A percentile compares a stretch with the other conserved stretches of the same genome.
Evolutionary conservation across 2,113 vertebrate species (phyloP).

Genomic region (Acanthochromis polyacanthus): DNA sequence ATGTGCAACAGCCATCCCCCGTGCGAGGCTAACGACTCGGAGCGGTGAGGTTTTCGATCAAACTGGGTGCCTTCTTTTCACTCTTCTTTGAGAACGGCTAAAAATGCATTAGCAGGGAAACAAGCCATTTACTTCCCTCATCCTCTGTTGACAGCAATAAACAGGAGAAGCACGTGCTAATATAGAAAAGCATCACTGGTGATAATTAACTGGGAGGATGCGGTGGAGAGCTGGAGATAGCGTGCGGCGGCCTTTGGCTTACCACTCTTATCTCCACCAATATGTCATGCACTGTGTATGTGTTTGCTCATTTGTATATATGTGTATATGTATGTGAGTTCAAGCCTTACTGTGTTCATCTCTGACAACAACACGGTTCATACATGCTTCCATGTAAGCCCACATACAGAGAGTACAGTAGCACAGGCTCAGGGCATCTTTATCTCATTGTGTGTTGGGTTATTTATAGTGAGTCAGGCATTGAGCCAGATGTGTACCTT

Average conservation of each 20-base stretch:
- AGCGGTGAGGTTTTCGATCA: slow-evolving; percentile 40
- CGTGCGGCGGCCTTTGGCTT: neutral
- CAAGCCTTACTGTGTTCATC: neutral
- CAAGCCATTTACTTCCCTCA: slow-evolving; percentile 39
- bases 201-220: slow-evolving; percentile 49
- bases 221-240: slow-evolving; percentile 6
- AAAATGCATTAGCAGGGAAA: slow-evolving; percentile 52
- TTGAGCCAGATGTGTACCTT: slow-evolving; percentile 72
- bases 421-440: slow-evolving; percentile 49
- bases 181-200: slow-evolving; percentile 30
- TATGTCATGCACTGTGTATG: neutral
- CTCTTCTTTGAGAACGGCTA: slow-evolving; percentile 49
- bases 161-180: slow-evolving; percentile 34
- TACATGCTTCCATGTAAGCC: slow-evolving; percentile 28
- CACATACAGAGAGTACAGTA: slow-evolving; percentile 49
- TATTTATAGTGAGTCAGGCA: slow-evolving; percentile 79
- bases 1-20: slow-evolving; percentile 20
- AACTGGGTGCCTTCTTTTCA: slow-evolving; percentile 46
- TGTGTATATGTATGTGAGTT: neutral
- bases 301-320: slow-evolving; percentile 23
- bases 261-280: slow-evolving; percentile 22
- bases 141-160: slow-evolving; percentile 45
- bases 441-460: slow-evolving; percentile 67
- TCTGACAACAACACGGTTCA: neutral
- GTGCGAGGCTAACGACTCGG: slow-evolving; percentile 33